These are phyloP conservation scores for Palythoa grandis DNA, from an alignment of 92 coral and sea anemone genomes.

Conservation along the genomic window DNA sequence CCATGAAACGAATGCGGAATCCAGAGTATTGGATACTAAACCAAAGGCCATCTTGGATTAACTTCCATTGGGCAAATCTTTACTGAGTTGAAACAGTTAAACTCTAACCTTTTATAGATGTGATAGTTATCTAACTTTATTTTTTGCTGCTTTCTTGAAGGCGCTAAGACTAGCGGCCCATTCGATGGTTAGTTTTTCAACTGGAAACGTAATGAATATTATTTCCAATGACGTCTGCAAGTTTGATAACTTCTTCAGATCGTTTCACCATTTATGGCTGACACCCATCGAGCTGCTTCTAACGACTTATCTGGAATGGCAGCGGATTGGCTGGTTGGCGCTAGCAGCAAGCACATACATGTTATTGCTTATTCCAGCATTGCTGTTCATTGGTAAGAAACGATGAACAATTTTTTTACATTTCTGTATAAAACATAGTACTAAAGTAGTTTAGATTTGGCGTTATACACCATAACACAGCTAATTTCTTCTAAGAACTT, in stretches of 20 bases:
- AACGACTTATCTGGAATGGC: slow-evolving; percentile 63
- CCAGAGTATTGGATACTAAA: no score
- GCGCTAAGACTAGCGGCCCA: slow-evolving; percentile 19
- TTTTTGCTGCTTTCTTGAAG: not conserved
- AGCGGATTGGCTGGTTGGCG: slow-evolving; percentile 74
- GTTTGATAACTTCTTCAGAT: slow-evolving; percentile 48
- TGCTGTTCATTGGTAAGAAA: slow-evolving; percentile 64
- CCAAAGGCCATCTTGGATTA: no score
- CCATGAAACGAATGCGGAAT: no score
- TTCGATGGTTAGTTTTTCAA: slow-evolving; percentile 36
- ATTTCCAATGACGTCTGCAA: slow-evolving; percentile 75
- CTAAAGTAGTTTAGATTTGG: no score
- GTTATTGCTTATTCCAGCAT: slow-evolving; percentile 51
- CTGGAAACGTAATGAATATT: slow-evolving; percentile 73
- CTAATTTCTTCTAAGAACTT: not conserved
- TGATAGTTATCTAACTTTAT: no score
- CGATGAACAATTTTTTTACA: not conserved
- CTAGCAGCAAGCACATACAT: slow-evolving; percentile 65
- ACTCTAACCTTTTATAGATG: no score
- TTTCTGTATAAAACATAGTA: not conserved
- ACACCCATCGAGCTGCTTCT: slow-evolving; percentile 69
- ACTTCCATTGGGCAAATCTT: no score
- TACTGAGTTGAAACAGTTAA: no score
- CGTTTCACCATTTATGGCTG: slow-evolving; percentile 25
- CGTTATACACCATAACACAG: no score